Evolutionary conservation across 2,888 invertebrate genomes (phyloP), one percentile per base, ranked within the genome.

Genomic region (Prenolepis imparis): DNA sequence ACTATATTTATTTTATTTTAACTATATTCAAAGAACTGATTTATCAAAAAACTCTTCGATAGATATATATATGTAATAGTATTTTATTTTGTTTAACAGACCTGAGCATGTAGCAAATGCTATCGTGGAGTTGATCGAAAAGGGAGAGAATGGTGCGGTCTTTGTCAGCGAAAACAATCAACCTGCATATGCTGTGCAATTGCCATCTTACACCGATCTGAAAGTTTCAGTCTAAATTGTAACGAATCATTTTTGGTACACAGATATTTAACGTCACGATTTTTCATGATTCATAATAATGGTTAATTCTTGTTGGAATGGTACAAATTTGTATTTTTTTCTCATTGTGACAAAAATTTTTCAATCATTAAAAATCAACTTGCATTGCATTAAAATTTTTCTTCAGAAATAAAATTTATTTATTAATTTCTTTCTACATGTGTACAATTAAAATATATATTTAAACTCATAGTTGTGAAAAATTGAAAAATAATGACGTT

Each of bases 91-190:
- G 1, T 77, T 84, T 52, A 63, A 41, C 87, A 93, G 93, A 11
- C 88, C 90, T 4, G 92, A 92, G 3, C 77, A 88, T 44, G 93
- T 93, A 11, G 93, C 92, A 12, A 88, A 82, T 9, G 92, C 91
- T 12, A 87, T 93, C 81, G 89, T 93, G 28, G 85, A 90, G 52
- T 39, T 93, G 18, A 89, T 93, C 59, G 88, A 91, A 48, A 90
- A 91, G 4, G 93, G 91, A 9, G 41, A 68, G 3, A 93, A 91
- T 24, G 93, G 92, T 0, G 78, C 90, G 3, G 84, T 93, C 1
- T 91, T 91, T 84, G 91, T 93, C 11, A 87, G 88, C 64, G 93
- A 93, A 75, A 89, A 88, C 18, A 88, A 89, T 57, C 84, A 92
- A 44, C 90, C 92, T 5, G 88, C 90, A 6, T 92, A 92, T 66